phyloP scores from a whole-genome alignment of 2,797 vertebrate genomes.

The Lophius americanus region DNA sequence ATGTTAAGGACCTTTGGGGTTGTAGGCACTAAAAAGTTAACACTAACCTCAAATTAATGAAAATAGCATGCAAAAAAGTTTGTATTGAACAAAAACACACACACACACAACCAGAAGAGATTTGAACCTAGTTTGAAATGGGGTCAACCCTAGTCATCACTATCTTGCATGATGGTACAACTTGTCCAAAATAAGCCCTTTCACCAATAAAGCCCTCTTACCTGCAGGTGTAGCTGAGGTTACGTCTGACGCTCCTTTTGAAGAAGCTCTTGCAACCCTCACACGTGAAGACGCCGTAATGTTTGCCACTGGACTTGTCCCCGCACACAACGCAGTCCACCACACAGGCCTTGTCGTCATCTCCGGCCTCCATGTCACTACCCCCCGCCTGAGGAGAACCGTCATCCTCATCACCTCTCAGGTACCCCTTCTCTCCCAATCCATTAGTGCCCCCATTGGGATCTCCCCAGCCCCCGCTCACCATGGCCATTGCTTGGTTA shows the following conservation, averaged over 20 bases:
- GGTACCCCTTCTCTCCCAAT: conserved; percentile 86
- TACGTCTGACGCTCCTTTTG: conserved; percentile 92
- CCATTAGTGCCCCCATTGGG: conserved; percentile 90
- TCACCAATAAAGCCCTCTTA: conserved; percentile 57
- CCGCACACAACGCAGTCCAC: conserved; percentile 95
- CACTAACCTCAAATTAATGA: too few species aligned
- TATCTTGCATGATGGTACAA: too few species aligned
- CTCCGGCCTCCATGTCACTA: conserved; percentile 90
- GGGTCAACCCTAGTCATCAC: too few species aligned
- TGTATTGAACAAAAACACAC: too few species aligned
- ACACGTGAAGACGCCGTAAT: conserved; percentile 95
- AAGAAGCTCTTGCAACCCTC: conserved; percentile 97
- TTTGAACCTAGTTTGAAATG: too few species aligned
- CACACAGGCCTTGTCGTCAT: conserved; percentile 89
- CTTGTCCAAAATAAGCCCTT: too few species aligned
- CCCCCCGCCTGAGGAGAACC: conserved; percentile 88
- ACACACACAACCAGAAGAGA: too few species aligned
- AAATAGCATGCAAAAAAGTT: too few species aligned
- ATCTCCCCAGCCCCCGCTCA: conserved; percentile 94
- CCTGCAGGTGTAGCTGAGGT: conserved; percentile 96
- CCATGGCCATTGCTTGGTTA: conserved; percentile 92
- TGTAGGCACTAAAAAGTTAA: too few species aligned
- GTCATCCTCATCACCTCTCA: conserved; percentile 88
- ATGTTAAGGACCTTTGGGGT: too few species aligned
- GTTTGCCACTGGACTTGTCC: conserved; percentile 94